Evolutionary conservation across 2,888 invertebrate genomes (phyloP).

Genomic region (Drosophila kuntzei): DNA sequence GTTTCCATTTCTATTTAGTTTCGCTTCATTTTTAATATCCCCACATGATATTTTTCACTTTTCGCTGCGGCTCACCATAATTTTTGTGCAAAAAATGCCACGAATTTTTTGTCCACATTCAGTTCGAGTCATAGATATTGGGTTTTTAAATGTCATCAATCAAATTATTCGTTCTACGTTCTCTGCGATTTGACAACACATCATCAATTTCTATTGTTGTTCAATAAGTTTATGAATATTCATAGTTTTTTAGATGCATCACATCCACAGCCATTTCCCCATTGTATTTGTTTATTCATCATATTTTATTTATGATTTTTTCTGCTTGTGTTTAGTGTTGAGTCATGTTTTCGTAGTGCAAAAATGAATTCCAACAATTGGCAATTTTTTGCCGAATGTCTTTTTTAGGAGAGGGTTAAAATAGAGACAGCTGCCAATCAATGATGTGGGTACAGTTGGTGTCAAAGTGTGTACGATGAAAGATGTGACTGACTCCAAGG

Average conservation of each 20-base stretch:
- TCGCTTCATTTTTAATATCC: slow-evolving; percentile 65
- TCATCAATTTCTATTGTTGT: slow-evolving; percentile 79
- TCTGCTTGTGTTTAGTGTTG: slow-evolving; percentile 43
- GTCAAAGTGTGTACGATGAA: neutral
- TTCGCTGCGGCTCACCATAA: slow-evolving; percentile 43
- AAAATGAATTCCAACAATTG: slow-evolving; percentile 47
- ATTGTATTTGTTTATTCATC: slow-evolving; percentile 73
- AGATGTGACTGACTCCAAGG: neutral
- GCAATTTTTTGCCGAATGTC: slow-evolving; percentile 15
- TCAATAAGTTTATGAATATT: slow-evolving; percentile 78
- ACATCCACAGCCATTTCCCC: slow-evolving; percentile 23
- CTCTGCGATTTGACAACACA: slow-evolving; percentile 70
- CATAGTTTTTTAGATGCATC: slow-evolving; percentile 69
- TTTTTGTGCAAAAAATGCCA: slow-evolving; percentile 48
- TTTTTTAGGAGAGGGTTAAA: slow-evolving; percentile 53
- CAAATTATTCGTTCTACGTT: slow-evolving; percentile 49
- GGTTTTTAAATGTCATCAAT: slow-evolving; percentile 60
- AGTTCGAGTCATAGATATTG: slow-evolving; percentile 26
- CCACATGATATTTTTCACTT: slow-evolving; percentile 53
- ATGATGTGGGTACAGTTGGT: slow-evolving; percentile 46
- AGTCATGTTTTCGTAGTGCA: slow-evolving; percentile 68
- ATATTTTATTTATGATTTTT: slow-evolving; percentile 70
- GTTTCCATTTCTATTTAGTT: slow-evolving; percentile 50
- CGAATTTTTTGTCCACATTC: slow-evolving; percentile 33
- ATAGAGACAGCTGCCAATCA: slow-evolving; percentile 19